Base-by-base conservation (phyloP, 1,140 invertebrate species). In the Brachionus paranguensis region DNA sequence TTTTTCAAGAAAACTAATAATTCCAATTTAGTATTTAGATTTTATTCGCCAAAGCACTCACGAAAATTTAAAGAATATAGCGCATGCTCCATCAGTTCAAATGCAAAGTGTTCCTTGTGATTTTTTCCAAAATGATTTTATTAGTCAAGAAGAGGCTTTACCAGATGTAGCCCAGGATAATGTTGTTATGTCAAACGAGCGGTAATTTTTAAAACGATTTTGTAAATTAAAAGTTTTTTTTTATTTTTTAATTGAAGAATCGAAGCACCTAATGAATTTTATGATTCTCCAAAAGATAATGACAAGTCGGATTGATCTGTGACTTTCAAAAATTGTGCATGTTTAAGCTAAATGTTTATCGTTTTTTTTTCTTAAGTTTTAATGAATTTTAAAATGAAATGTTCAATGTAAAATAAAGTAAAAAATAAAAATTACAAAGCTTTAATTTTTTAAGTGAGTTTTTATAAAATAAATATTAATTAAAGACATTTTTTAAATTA, bases 71-170 rank as follows among this genome's bases (percentile, higher is more conserved):
- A 91, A 97, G 85, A 97, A 98, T 95, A 90, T 99, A 84, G 96
- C 96, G 0, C 96, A 98, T 91, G 97, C 97, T 5, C 97, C 97
- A 1, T 95, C 96, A 64, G 97, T 99, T 10, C 97, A 99, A 91
- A 96, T 99, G 86, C 95, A 96, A 90, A 89, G 24, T 60, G 65
- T 78, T 20, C 70, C 70, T 11, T 43, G 17, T 20, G 53, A 64
- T 45, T 68, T 81, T 81, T 68, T 81, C 10, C 11, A 11, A 17
- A 17, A 6, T 11, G 78, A 81, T 41, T 10, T 45, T 27, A 64
- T 81, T 0, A 81, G 78, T 14, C 78, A 81, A 37, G 78, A 81
- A n/a, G 78, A 81, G 27, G 8, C 43, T 10, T 60, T 20, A 29
- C 78, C 78, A 10, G 78, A 81, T 29, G 41, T 29, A 20, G 20